A percentile compares a stretch with the other conserved stretches of the same genome.
Evolutionary conservation across 2,113 vertebrate species (phyloP).

Genomic region (Smithornis capensis): DNA sequence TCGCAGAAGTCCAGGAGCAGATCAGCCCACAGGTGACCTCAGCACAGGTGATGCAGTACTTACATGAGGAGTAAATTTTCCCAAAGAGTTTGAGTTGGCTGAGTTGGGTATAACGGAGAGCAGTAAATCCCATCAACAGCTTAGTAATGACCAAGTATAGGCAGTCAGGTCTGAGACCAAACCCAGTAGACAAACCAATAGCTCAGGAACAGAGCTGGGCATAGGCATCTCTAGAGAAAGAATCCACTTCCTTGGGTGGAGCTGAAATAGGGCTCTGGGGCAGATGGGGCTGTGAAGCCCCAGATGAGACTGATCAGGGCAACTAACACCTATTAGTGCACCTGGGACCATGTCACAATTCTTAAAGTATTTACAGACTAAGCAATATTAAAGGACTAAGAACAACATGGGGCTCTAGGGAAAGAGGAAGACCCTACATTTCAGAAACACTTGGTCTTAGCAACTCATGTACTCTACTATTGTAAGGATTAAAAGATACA

Average conservation of each 20-base stretch:
- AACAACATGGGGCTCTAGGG: background rate
- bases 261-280: background rate
- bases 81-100: accelerated
- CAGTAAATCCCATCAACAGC: accelerated
- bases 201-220: accelerated
- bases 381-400: background rate
- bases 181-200: accelerated
- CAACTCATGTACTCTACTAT: background rate
- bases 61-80: accelerated
- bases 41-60: accelerated
- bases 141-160: accelerated
- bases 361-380: background rate
- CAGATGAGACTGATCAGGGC: background rate
- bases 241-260: accelerated
- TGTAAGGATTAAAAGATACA: background rate
- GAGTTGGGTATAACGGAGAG: accelerated
- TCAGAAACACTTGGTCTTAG: accelerated
- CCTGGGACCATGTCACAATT: too few relatives aligned
- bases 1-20: background rate
- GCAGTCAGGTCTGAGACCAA: accelerated
- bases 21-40: accelerated
- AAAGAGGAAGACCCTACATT: background rate
- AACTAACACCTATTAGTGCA: background rate
- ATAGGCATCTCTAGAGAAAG: accelerated
- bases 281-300: too few relatives aligned